Evolutionary conservation across 2,797 vertebrate genomes (phyloP), one percentile per base, ranked within the genome.

Genomic region (Argya squamiceps): DNA sequence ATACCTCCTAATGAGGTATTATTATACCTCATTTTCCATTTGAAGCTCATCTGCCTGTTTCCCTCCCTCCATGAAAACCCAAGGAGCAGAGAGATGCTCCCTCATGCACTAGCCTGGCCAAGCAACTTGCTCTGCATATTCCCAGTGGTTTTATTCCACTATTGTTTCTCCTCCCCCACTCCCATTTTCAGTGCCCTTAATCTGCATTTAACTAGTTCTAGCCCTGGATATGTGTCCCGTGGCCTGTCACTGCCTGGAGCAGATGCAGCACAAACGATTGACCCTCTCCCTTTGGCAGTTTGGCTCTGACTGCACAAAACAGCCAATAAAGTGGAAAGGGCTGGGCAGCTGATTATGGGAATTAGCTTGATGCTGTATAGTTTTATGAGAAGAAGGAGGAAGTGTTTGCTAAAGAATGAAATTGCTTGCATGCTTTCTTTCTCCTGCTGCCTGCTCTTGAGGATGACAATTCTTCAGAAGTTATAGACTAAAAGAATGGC

Each of bases 261-360:
- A 73, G 74, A 79, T 64, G 64, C 47, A 93, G 59, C 1, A 4
- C 70, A 70, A 95, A 96, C 4, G 55, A 96, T 95, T 89, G 91
- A 90, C 83, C 77, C 65, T 80, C 44, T 93, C 43, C 92, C 96
- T 93, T 43, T 26, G 74, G 88, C 95, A 56, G 17, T 96, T 93
- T 95, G 83, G 52, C 88, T 94, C 89, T 79, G 92, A 70, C 91
- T 91, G 80, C 77, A 76, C 69, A 81, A 68, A 96, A 75, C 89
- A 96, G 41, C 85, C 93, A 84, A 92, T 95, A 90, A 96, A 95
- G 74, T 59, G 56, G 85, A 88, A 95, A 93, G 80, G 77, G 64
- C 63, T 88, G 64, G 80, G 83, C 77, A 89, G 80, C 77, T 89
- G 60, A 67, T 93, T 20, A 80, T 7, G 11, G 41, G 76, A 47